A percentile compares a stretch with the other conserved stretches of the same genome.
Evolutionary conservation across 2,113 vertebrate species (phyloP).

Genomic region (Entomyzon cyanotis): DNA sequence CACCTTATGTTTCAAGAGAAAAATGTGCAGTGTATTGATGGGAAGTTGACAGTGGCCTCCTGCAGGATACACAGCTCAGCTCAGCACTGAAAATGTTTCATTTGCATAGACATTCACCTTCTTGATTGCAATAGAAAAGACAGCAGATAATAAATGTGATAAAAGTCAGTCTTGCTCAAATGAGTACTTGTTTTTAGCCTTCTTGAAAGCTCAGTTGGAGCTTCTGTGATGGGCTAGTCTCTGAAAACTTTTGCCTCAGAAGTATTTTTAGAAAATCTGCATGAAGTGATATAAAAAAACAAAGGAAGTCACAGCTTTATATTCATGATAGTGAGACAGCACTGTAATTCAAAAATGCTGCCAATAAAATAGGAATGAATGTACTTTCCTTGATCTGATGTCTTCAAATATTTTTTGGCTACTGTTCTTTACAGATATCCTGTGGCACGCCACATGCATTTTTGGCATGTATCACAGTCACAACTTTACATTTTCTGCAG

Average conservation of each 20-base stretch:
- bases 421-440: background rate
- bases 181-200: background rate
- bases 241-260: background rate
- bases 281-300: background rate
- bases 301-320: background rate
- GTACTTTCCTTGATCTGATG: background rate
- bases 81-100: background rate
- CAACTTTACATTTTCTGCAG: background rate
- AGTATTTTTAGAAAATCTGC: background rate
- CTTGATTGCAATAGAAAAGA: background rate
- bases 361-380: background rate
- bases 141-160: background rate
- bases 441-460: background rate
- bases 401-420: background rate
- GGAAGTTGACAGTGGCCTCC: background rate
- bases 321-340: background rate
- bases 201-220: background rate
- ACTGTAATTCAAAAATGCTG: background rate
- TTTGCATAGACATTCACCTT: constrained; percentile 6
- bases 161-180: background rate
- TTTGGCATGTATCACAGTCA: background rate
- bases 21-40: too few species aligned
- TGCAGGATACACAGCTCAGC: background rate
- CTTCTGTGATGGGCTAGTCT: background rate
- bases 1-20: background rate